phyloP scores from a whole-genome alignment of 1,140 invertebrate genomes.

The Drosophila sulfurigaster region DNA sequence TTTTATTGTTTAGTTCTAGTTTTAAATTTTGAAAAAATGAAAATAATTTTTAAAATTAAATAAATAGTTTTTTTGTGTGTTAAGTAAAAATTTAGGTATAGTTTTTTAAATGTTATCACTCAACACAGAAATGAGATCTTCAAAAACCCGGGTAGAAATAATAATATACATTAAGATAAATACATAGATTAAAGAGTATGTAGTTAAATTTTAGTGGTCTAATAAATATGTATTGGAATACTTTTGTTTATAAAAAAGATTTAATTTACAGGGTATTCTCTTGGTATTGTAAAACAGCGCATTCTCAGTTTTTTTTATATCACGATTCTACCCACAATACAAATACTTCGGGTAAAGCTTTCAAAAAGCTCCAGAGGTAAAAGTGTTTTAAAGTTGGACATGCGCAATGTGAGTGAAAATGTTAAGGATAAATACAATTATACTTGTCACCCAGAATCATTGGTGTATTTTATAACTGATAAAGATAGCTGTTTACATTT shows the following conservation, averaged over 20 bases:
- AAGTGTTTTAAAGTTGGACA: conserved; percentile 44
- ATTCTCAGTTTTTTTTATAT: conserved; percentile 1
- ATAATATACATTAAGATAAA: too few relatives aligned
- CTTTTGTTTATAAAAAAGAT: not conserved
- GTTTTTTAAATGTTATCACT: too few relatives aligned
- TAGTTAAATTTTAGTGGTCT: too few relatives aligned
- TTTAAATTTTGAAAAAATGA: too few relatives aligned
- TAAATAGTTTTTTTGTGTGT: too few relatives aligned
- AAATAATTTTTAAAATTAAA: too few relatives aligned
- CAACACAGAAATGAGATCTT: too few relatives aligned
- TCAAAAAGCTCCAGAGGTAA: conserved; percentile 40
- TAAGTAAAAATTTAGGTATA: too few relatives aligned
- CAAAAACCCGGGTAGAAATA: too few relatives aligned
- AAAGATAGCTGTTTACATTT: conserved; percentile 37
- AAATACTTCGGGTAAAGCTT: conserved; percentile 26
- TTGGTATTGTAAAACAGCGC: not conserved
- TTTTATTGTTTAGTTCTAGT: too few relatives aligned
- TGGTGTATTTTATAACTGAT: conserved; percentile 67
- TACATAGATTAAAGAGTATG: too few relatives aligned
- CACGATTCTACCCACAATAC: not conserved
- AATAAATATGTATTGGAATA: too few relatives aligned
- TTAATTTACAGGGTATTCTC: not conserved
- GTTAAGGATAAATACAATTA: conserved; percentile 78
- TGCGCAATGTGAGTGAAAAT: conserved; percentile 62
- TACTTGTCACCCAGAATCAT: conserved; percentile 64